These are phyloP conservation scores for Bombycilla garrulus DNA, from an alignment of 2,113 vertebrate genomes.

Conservation along the genomic window DNA sequence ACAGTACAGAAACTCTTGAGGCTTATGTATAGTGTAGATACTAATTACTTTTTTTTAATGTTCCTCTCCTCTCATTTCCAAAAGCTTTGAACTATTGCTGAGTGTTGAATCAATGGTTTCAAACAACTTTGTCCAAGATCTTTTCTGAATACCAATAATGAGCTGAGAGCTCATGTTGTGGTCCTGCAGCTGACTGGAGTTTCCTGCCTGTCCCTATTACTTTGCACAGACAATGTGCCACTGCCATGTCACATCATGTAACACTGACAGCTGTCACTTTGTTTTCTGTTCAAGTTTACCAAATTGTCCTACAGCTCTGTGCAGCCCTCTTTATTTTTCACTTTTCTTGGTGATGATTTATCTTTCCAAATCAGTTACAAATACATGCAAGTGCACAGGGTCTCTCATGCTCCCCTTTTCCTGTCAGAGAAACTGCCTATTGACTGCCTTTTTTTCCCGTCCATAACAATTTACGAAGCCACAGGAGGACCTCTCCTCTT, in stretches of 20 bases:
- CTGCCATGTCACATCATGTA: neutral
- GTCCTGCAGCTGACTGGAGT: neutral
- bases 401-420: neutral
- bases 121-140: neutral
- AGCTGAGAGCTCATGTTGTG: neutral
- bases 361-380: neutral
- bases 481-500: neutral
- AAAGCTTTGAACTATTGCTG: neutral
- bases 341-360: neutral
- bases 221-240: neutral
- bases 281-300: neutral
- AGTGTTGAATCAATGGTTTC: neutral
- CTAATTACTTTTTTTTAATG: neutral
- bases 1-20: neutral
- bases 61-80: neutral
- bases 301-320: neutral
- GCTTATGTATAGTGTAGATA: neutral
- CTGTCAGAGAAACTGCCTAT: neutral
- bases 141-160: neutral
- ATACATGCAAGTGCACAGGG: neutral
- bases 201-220: neutral
- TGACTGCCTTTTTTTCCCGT: neutral
- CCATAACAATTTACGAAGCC: neutral
- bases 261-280: neutral
- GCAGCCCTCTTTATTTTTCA: neutral